phyloP scores from a whole-genome alignment of 2,888 invertebrate species.

The Caenorhabditis sp. region DNA sequence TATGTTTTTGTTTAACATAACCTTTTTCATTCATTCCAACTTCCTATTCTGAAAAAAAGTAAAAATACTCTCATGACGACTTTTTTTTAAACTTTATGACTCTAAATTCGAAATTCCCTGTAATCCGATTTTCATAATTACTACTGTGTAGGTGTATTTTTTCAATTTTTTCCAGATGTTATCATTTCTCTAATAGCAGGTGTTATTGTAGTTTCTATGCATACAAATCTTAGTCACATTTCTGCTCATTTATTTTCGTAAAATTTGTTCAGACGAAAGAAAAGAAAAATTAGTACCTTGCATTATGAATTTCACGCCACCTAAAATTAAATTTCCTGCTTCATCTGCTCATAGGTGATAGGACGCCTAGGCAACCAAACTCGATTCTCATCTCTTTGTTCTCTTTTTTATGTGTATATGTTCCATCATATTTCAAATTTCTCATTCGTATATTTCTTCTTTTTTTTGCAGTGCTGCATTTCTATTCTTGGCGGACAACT shows the following conservation, averaged over 20 bases:
- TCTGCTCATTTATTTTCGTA: not conserved
- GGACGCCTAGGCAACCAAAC: not conserved
- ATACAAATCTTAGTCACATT: not conserved
- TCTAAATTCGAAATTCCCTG: no score
- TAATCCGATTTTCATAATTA: no score
- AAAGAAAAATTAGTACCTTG: not conserved
- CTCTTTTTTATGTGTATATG: not conserved
- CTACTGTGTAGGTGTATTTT: no score
- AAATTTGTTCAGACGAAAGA: not conserved
- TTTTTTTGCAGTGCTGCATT: conserved; percentile 59
- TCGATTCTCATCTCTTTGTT: not conserved
- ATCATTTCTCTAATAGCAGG: no score
- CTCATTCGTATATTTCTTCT: not conserved
- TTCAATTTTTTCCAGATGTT: no score
- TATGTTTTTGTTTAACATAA: no score
- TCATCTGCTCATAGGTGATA: not conserved
- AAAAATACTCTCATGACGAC: no score
- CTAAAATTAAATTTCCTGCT: not conserved
- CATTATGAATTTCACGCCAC: not conserved
- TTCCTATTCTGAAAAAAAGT: no score
- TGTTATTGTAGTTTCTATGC: no score
- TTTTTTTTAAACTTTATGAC: no score
- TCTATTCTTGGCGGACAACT: conserved; percentile 67
- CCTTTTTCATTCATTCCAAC: no score
- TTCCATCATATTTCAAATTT: not conserved